Evolutionary conservation across 1,140 invertebrate genomes (phyloP).

Genomic region (Oryzaephilus surinamensis): DNA sequence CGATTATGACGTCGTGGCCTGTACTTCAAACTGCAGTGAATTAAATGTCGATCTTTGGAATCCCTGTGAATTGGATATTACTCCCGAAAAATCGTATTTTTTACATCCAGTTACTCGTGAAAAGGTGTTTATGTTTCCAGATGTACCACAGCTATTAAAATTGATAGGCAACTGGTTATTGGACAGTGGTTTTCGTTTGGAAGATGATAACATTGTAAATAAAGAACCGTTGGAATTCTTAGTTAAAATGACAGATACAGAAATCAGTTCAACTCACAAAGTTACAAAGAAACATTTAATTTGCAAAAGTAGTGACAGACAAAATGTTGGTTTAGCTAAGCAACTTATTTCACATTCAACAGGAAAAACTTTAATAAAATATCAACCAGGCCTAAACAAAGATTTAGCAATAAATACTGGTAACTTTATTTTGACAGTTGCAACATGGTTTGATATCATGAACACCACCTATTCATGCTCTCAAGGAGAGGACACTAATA

Average conservation of each 20-base stretch:
- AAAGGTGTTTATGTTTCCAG: conserved; percentile 7
- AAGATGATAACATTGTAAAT: conserved; percentile 6
- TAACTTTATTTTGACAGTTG: conserved; percentile 6
- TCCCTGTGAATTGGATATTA: too few relatives aligned
- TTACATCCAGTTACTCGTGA: neutral
- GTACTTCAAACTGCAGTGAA: too few relatives aligned
- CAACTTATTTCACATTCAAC: conserved; percentile 13
- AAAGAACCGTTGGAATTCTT: conserved; percentile 7
- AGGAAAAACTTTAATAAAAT: conserved; percentile 10
- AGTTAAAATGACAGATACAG: conserved; percentile 4
- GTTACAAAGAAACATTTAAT: conserved; percentile 5
- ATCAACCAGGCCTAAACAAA: conserved; percentile 8
- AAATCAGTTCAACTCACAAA: conserved; percentile 13
- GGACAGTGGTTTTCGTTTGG: conserved; percentile 9
- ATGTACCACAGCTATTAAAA: conserved; percentile 13
- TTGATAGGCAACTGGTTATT: conserved; percentile 13
- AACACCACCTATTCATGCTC: conserved; percentile 4
- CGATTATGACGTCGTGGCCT: too few relatives aligned
- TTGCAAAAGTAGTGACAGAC: conserved; percentile 10
- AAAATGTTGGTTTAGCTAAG: conserved; percentile 12
- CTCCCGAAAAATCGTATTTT: too few relatives aligned
- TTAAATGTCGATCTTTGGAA: too few relatives aligned
- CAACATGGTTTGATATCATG: conserved; percentile 15
- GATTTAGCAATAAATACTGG: conserved; percentile 1
- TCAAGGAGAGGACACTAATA: conserved; percentile 4